Evolutionary conservation across 2,888 invertebrate genomes (phyloP), one percentile per base, ranked within the genome.

Genomic region (Diloba caeruleocephala): DNA sequence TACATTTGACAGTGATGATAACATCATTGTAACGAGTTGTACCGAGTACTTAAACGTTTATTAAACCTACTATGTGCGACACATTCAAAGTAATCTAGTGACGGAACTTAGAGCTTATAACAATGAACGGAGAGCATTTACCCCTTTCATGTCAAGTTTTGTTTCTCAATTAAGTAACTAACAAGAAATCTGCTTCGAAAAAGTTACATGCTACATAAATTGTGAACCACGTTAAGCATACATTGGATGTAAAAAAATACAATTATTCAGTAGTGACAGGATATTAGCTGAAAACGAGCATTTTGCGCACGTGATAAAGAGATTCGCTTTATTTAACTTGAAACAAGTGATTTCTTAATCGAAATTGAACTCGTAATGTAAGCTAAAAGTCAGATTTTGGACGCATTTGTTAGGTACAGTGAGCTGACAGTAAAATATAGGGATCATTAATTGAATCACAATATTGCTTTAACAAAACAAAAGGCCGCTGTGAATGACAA

Each of bases 381-480:
- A 69, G 67, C 76, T 75, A 75, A 78, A 79, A 82, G 79, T 81
- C 79, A 80, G 74, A 82, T 78, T 80, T 70, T 78, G 75, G 66
- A 62, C 64, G 59, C 72, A 87, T 88, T 85, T 84, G 81, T 88
- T 82, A 87, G 80, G 79, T 84, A 78, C 74, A 81, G 79, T 83
- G 78, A 84, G 76, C 79, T 74, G 89, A 84, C 90, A 81, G 84
- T 86, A 83, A 90, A 89, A 90, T 89, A 90, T 88, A 68, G 81
- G 76, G 67, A 73, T 84, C 88, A 89, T 91, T 89, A 89, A 87
- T 90, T 85, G 81, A 87, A 90, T 89, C 82, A 79, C 84, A 87
- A 87, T 89, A 89, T 89, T 88, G 83, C 82, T 84, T 82, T 77
- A 78, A 80, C 82, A 82, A 85, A 87, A 91, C 90, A 91, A 89